These are phyloP conservation scores for Galbula dea DNA, from an alignment of 2,113 vertebrate species.

Conservation along the genomic window DNA sequence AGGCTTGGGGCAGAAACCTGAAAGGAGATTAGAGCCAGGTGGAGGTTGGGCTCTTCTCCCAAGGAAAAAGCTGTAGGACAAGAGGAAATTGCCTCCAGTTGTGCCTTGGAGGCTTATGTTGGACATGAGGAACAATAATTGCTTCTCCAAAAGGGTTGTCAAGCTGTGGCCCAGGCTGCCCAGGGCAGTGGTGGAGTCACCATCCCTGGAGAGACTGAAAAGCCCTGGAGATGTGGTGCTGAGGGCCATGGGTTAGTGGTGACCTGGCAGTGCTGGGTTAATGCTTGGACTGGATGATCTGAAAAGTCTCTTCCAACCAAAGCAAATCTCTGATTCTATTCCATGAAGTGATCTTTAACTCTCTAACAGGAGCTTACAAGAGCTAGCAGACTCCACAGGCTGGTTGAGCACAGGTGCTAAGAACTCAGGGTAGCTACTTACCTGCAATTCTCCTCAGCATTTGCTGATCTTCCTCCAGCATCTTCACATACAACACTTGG, in stretches of 20 bases:
- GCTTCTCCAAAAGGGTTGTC: not conserved
- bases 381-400: not conserved
- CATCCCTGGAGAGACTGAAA: not conserved
- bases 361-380: no score
- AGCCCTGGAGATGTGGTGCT: not conserved
- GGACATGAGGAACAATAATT: not conserved
- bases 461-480: slow-evolving; percentile 18
- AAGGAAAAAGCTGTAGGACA: no score
- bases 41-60: not conserved
- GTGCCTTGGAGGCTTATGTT: not conserved
- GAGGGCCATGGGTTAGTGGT: no score
- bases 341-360: no score
- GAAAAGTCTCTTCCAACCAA: no score
- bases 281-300: no score
- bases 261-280: no score
- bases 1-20: not conserved
- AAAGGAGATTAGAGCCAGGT: no score
- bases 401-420: not conserved
- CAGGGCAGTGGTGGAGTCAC: not conserved
- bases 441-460: slow-evolving; percentile 26
- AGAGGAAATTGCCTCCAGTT: not conserved
- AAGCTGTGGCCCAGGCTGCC: not conserved
- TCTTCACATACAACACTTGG: slow-evolving; percentile 49
- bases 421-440: not conserved
- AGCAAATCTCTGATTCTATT: no score